Base-by-base conservation (phyloP, 2,888 invertebrate genomes). In the Baronia brevicornis region DNA sequence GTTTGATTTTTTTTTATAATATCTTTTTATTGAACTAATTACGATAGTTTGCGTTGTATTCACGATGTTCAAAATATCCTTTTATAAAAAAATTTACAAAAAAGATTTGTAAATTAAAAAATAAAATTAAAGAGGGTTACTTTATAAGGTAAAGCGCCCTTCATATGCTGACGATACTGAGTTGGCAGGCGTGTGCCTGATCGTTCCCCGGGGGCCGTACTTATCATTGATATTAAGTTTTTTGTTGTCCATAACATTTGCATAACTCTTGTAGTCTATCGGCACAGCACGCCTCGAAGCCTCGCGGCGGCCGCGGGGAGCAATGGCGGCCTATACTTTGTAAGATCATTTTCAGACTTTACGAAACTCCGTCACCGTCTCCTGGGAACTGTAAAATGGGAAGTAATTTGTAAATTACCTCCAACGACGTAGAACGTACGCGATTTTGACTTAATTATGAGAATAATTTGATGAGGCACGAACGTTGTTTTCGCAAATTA, bases 181-280 rank as follows among this genome's bases (percentile, higher is more conserved):
- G 13, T 19, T 19, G 18, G 3, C 8, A 5, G 45, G 41, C 47
- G 54, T 52, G 48, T 51, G 54, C 57, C 46, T 59, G 65, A 78
- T 78, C 68, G 70, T 49, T 57, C 78, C 80, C 79, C 44, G 44
- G 70, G 62, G 82, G 51, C 39, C 56, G 64, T 71, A 79, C 80
- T 82, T 82, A 82, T 82, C 82, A 78, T 77, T 72, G 79, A 71
- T 78, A 77, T 80, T 77, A 82, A 78, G 75, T 80, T 82, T 82
- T 84, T 84, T 80, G 79, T 78, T 79, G 80, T 82, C 82, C 78
- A 80, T 84, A 84, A 84, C 71, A 85, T 85, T 85, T 78, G 82
- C 84, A 85, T 85, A 84, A 70, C 74, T 73, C 70, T 65, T 63
- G 68, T 73, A 71, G 67, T 74, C 54, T 73, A 69, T 72, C 67